phyloP scores from a whole-genome alignment of 2,888 invertebrate species.

The Tenthredo mesomela region DNA sequence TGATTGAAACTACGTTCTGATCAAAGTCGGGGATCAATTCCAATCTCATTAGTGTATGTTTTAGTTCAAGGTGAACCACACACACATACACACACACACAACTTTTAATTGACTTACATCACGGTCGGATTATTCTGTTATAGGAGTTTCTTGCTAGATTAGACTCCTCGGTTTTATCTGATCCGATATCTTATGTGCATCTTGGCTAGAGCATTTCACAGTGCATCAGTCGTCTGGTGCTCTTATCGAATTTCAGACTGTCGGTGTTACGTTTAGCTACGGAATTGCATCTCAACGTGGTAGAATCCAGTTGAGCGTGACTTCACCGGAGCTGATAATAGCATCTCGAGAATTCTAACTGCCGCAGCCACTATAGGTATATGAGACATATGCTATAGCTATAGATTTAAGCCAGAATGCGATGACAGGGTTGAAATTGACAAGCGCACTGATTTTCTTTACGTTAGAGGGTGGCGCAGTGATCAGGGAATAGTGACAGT shows the following conservation, averaged over 20 bases:
- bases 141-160: neutral
- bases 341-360: slow-evolving; percentile 1
- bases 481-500: neutral
- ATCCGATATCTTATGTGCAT: neutral
- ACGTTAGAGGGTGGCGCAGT: neutral
- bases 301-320: slow-evolving; percentile 9
- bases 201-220: neutral
- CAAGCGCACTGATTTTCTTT: neutral
- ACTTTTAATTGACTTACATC: slow-evolving; percentile 19
- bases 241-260: slow-evolving; percentile 25
- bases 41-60: neutral
- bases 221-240: slow-evolving; percentile 8
- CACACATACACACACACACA: neutral
- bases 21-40: neutral
- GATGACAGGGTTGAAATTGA: neutral
- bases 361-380: no score
- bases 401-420: neutral
- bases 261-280: neutral
- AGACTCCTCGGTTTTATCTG: neutral
- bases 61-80: neutral
- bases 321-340: neutral
- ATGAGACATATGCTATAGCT: neutral
- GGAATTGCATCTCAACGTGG: slow-evolving; percentile 19
- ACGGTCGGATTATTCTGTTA: slow-evolving; percentile 3
- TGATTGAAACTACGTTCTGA: neutral